These are phyloP conservation scores for Setipinna tenuifilis DNA, from an alignment of 2,797 vertebrate species.

Conservation along the genomic window DNA sequence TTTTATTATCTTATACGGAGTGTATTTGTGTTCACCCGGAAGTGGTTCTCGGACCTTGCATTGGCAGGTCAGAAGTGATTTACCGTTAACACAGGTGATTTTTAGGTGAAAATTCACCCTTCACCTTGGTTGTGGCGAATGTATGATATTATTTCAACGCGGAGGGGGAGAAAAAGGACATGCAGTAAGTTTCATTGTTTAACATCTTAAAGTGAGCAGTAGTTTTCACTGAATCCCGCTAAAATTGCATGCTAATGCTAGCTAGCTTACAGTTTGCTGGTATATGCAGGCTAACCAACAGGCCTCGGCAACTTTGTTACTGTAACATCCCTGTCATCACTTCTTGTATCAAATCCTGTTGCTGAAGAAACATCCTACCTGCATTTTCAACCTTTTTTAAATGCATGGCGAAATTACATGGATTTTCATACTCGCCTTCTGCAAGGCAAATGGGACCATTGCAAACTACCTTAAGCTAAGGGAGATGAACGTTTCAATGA, in stretches of 20 bases:
- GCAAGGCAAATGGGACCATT: background rate
- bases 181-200: conserved; percentile 67
- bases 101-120: conserved; percentile 15
- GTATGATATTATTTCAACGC: conserved; percentile 28
- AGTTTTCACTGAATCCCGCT: background rate
- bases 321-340: background rate
- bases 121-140: background rate
- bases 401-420: background rate
- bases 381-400: background rate
- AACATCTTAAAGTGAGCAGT: background rate
- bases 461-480: background rate
- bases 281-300: background rate
- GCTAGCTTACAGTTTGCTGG: background rate
- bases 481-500: background rate
- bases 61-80: conserved; percentile 7
- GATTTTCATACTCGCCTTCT: background rate
- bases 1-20: background rate
- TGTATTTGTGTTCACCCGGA: background rate
- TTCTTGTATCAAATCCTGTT: background rate
- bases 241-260: conserved; percentile 16
- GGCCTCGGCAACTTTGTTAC: background rate
- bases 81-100: conserved; percentile 15
- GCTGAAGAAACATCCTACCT: background rate
- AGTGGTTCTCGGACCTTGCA: background rate
- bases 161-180: conserved; percentile 43